Evolutionary conservation across 2,113 vertebrate species (phyloP), one percentile per base, ranked within the genome.

Genomic region (Ploceus nigricollis): DNA sequence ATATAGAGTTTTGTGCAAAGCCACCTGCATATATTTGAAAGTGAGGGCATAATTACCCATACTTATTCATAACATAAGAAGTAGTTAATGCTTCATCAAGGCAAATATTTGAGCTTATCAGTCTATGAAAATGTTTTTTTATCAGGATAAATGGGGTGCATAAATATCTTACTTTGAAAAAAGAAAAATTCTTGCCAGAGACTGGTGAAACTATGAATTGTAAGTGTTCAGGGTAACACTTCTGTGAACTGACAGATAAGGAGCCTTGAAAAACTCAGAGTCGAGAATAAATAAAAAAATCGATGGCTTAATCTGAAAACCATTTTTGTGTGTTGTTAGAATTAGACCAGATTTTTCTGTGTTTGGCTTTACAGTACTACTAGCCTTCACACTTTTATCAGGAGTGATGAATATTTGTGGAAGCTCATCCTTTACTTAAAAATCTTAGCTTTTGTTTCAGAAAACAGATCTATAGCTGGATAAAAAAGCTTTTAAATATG

Each of bases 91-190:
- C 24, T 83, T 93, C 42, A 76, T 89, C 39, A 68, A 56, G 48
- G 61, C 45, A 94, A 93, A 78, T 82, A 86, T 92, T 93, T 82
- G 69, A 83, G 31, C 42, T 90, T 93, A 70, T 90, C 90, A 53
- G 39, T 48, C 28, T 69, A 56, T n/a, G 44, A 69, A 86, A 82
- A 51, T 45, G 27, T 7, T 33, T 57, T 39, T 77, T 82, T 39
- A 76, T 87, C 30, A 47, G 39, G 31, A 58, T 65, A 69, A 81
- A 89, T 33, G 70, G 68, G 2, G 5, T 50, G 47, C 42, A 82
- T 91, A 92, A 86, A 57, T 70, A 66, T 35, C 39, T 48, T 81
- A 39, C 28, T 27, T 33, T 66, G 37, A 70, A 93, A 71, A 84
- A 54, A 60, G 35, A 54, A 70, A 40, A 64, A 72, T 28, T 83